A percentile compares a stretch with the other conserved stretches of the same genome.
Evolutionary conservation across 1,140 invertebrate species (phyloP).

Genomic region (Lasaia peninsularis): DNA sequence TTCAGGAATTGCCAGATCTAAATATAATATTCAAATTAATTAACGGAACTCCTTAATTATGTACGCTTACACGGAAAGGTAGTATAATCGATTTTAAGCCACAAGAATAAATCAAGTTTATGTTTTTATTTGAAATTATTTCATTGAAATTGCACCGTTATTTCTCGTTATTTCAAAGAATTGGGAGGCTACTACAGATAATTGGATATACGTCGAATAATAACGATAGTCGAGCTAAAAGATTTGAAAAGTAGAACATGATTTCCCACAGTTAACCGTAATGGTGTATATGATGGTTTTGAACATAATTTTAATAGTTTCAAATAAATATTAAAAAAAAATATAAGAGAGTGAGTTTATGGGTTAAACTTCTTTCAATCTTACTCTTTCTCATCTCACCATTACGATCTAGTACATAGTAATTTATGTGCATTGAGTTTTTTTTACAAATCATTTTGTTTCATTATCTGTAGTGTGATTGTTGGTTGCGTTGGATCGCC

Average conservation of each 20-base stretch:
- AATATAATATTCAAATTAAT: conserved; percentile 34
- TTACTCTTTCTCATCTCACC: background rate
- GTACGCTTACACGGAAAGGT: conserved; percentile 30
- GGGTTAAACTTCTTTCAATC: too few species aligned
- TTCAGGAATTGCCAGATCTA: conserved; percentile 12
- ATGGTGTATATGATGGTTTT: too few species aligned
- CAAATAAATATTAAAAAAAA: too few species aligned
- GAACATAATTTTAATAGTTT: too few species aligned
- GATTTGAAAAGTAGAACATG: too few species aligned
- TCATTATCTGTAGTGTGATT: conserved; percentile 68
- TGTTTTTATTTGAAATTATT: conserved; percentile 42
- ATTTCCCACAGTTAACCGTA: too few species aligned
- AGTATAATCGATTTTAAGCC: conserved; percentile 42
- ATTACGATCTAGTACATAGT: conserved; percentile 47
- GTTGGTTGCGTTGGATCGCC: conserved; percentile 62
- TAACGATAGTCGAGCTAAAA: too few species aligned
- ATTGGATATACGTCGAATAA: too few species aligned
- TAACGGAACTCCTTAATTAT: conserved; percentile 45
- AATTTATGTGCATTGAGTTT: conserved; percentile 43
- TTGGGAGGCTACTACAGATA: too few species aligned
- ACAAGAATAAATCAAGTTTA: conserved; percentile 45
- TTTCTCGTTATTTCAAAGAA: conserved; percentile 25
- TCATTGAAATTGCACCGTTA: conserved; percentile 43
- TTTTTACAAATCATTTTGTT: conserved; percentile 60
- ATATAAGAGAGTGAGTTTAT: too few species aligned